Evolutionary conservation across 2,113 vertebrate species (phyloP).

Genomic region (Chiloscyllium plagiosum): DNA sequence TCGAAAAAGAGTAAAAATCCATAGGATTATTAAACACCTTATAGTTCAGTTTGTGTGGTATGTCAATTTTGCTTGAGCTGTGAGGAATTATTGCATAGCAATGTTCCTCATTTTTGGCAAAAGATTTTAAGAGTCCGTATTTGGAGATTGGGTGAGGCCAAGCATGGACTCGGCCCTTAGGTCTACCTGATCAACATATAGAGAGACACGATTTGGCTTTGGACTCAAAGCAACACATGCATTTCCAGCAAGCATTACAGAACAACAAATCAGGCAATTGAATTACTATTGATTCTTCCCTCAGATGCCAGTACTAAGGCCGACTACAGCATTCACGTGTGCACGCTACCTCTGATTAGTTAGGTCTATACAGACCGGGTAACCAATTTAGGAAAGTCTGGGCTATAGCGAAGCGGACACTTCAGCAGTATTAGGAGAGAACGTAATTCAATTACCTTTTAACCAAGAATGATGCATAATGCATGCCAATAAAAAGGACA

Average conservation of each 20-base stretch:
- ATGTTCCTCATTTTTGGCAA: background rate
- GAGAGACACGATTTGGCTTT: background rate
- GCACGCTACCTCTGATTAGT: background rate
- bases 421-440: background rate
- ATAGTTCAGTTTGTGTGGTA: background rate
- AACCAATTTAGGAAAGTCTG: background rate
- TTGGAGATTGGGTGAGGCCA: background rate
- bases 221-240: background rate
- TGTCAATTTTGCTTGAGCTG: background rate
- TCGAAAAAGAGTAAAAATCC: background rate
- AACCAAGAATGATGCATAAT: background rate
- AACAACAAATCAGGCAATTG: background rate
- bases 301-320: background rate
- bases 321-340: background rate
- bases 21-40: background rate
- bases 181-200: background rate
- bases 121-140: background rate
- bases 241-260: background rate
- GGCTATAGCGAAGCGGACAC: background rate
- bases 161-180: background rate
- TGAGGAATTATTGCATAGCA: background rate
- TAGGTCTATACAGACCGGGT: background rate
- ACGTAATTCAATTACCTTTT: background rate
- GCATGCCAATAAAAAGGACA: background rate
- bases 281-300: background rate